Evolutionary conservation across 2,888 invertebrate species (phyloP).

Genomic region (Agriopis aurantiaria): DNA sequence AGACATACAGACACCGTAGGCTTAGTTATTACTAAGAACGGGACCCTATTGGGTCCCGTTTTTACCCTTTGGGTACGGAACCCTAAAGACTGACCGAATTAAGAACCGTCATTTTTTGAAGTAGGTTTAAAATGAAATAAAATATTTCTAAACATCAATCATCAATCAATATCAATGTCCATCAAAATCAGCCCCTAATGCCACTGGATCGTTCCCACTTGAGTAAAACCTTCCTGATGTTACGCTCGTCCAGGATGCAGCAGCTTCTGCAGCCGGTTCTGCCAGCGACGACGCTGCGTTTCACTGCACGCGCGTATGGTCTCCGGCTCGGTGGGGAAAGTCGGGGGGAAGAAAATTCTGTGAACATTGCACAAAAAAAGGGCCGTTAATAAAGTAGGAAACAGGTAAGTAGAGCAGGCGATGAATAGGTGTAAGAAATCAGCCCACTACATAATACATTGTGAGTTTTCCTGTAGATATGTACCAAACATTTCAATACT

Average conservation of each 20-base stretch:
- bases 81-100: no score
- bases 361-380: background rate
- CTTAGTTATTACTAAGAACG: no score
- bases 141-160: background rate
- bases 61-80: no score
- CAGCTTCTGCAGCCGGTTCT: constrained; percentile 63
- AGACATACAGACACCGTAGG: no score
- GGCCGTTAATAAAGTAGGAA: background rate
- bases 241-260: constrained; percentile 47
- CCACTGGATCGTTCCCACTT: background rate
- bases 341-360: constrained; percentile 59
- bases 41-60: no score
- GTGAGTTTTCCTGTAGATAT: no score
- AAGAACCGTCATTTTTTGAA: no score
- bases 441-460: no score
- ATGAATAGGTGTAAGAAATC: no score
- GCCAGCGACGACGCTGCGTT: constrained; percentile 72
- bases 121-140: background rate
- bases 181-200: background rate
- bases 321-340: constrained; percentile 65
- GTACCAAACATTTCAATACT: no score
- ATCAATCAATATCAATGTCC: background rate
- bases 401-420: no score
- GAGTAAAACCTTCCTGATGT: background rate
- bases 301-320: constrained; percentile 61